Conservation (phyloP, 2,113 vertebrate species). For the Rana temporaria region DNA sequence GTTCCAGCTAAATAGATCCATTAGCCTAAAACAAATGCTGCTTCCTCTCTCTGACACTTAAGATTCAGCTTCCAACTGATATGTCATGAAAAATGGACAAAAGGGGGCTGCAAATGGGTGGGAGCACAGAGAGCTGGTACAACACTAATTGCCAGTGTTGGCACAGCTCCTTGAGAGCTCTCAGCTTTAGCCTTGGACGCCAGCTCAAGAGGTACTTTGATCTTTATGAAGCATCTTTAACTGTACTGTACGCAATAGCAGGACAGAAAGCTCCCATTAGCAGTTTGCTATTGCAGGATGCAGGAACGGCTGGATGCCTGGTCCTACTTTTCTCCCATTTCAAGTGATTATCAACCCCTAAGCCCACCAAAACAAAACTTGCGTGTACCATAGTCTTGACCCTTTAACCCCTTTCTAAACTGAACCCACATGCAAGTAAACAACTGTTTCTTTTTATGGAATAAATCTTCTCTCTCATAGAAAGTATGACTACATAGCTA, state of each 20-base stretch:
- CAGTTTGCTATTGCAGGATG: not conserved
- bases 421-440: too few species aligned
- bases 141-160: slow-evolving; percentile 52
- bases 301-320: not conserved
- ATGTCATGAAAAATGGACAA: slow-evolving; percentile 15
- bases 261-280: slow-evolving; percentile 45
- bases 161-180: slow-evolving; percentile 59
- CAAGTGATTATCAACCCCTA: too few species aligned
- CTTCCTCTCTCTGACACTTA: slow-evolving; percentile 12
- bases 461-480: too few species aligned
- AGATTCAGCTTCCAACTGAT: not conserved
- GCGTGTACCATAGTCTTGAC: not conserved
- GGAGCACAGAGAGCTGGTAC: slow-evolving; percentile 33
- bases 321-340: not conserved
- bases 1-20: slow-evolving; percentile 68
- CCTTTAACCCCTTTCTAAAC: not conserved
- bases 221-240: slow-evolving; percentile 53
- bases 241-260: not conserved
- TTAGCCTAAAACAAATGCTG: not conserved
- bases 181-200: not conserved
- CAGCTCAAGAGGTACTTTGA: slow-evolving; percentile 61
- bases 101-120: slow-evolving; percentile 15
- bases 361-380: not conserved
- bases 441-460: too few species aligned
- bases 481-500: too few species aligned